Percentiles rank a stretch among this genome's conserved stretches.
phyloP scores from a whole-genome alignment of 2,888 invertebrate genomes.

The Aphodius sticticus region DNA sequence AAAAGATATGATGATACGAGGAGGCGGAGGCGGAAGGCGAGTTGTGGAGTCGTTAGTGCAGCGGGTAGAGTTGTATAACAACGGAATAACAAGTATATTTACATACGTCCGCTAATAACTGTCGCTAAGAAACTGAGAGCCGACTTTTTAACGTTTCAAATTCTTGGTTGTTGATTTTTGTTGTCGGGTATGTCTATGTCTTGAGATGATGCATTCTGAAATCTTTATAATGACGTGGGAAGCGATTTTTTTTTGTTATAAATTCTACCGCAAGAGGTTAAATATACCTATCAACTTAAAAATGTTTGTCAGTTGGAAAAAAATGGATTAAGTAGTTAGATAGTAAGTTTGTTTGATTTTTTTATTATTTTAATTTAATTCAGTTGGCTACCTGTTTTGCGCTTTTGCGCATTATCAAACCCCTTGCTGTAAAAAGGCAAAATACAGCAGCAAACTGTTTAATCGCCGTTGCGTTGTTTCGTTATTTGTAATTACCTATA shows the following conservation, averaged over 20 bases:
- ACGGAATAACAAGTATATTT: constrained; percentile 4
- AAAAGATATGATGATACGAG: not conserved
- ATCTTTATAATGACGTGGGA: not conserved
- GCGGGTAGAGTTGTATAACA: not conserved
- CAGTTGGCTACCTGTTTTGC: too few species aligned
- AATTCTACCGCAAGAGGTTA: too few species aligned
- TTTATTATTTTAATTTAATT: too few species aligned
- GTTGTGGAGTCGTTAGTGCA: not conserved
- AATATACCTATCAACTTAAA: too few species aligned
- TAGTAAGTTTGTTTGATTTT: too few species aligned
- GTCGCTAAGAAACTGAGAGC: not conserved
- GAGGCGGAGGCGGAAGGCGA: not conserved
- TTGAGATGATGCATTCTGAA: not conserved
- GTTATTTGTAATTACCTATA: too few species aligned
- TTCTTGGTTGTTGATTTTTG: not conserved
- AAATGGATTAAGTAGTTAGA: too few species aligned
- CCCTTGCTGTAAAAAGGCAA: too few species aligned
- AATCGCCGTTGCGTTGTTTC: too few species aligned
- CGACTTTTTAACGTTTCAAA: not conserved
- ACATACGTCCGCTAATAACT: not conserved
- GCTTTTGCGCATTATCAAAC: too few species aligned
- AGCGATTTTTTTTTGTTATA: not conserved
- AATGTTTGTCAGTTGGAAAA: too few species aligned
- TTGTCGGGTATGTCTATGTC: not conserved
- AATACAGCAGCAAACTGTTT: too few species aligned